These are phyloP conservation scores for Anseranas semipalmata DNA, from an alignment of 2,113 vertebrate genomes.

Conservation along the genomic window DNA sequence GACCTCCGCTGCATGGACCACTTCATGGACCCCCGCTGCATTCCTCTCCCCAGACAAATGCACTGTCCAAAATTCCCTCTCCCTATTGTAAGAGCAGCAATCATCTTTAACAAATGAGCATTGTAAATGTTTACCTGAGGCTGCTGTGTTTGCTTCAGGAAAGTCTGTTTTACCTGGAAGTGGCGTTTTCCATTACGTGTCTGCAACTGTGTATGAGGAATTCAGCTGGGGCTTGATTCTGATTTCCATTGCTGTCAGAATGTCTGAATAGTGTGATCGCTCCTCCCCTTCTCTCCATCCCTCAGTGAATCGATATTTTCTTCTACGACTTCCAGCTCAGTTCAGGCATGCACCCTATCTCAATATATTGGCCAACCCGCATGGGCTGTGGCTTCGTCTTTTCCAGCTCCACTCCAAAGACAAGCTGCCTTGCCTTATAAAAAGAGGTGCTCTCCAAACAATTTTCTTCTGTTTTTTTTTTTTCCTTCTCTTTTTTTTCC, in stretches of 20 bases:
- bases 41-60: neutral
- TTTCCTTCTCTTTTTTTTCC: neutral
- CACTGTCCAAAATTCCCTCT: neutral
- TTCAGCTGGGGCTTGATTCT: neutral
- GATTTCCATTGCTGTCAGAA: neutral
- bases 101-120: neutral
- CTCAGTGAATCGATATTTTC: neutral
- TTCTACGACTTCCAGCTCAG: neutral
- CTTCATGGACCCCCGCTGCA: fast-evolving
- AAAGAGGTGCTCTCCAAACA: neutral
- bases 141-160: neutral
- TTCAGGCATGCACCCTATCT: neutral
- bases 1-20: fast-evolving
- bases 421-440: neutral
- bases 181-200: neutral
- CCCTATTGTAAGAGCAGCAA: neutral
- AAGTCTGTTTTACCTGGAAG: neutral
- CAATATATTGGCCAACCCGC: neutral
- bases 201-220: no score
- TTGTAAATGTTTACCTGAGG: neutral
- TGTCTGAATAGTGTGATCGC: neutral
- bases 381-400: neutral
- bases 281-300: neutral
- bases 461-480: neutral
- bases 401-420: neutral